A percentile compares a stretch with the other conserved stretches of the same genome.
Conservation (phyloP, 2,113 vertebrate genomes). For the Aphyosemion australe region DNA sequence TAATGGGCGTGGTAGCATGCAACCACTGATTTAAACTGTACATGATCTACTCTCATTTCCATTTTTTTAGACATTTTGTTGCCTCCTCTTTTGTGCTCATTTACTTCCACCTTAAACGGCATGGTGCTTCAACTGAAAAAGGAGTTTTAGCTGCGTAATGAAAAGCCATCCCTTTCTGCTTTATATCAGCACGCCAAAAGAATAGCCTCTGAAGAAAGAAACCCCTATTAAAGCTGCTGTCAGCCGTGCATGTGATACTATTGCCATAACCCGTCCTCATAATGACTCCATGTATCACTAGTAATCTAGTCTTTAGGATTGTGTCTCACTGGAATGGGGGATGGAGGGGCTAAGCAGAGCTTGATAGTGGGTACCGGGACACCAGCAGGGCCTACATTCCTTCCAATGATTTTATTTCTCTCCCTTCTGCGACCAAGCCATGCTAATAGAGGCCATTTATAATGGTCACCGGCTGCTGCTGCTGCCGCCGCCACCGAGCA, state of each 20-base stretch:
- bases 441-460: conserved; percentile 82
- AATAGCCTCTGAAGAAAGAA: conserved; percentile 64
- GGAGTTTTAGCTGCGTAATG: conserved; percentile 45
- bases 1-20: conserved; percentile 33
- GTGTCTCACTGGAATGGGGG: conserved; percentile 69
- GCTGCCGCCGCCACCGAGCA: conserved; percentile 58
- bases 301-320: conserved; percentile 81
- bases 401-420: conserved; percentile 79
- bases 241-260: conserved; percentile 63
- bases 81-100: conserved; percentile 38
- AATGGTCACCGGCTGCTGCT: conserved; percentile 74
- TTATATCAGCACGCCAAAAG: conserved; percentile 58
- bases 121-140: conserved; percentile 45
- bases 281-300: conserved; percentile 79
- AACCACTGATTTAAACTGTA: conserved; percentile 14
- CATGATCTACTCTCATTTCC: neutral
- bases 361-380: conserved; percentile 58
- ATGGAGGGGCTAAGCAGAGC: conserved; percentile 59
- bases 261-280: conserved; percentile 73
- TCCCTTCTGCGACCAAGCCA: conserved; percentile 72
- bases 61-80: conserved; percentile 27
- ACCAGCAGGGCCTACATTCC: conserved; percentile 64
- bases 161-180: conserved; percentile 34
- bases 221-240: conserved; percentile 71
- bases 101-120: conserved; percentile 42